Evolutionary conservation across 2,888 invertebrate species (phyloP).

Genomic region (Schizaphis graminum): DNA sequence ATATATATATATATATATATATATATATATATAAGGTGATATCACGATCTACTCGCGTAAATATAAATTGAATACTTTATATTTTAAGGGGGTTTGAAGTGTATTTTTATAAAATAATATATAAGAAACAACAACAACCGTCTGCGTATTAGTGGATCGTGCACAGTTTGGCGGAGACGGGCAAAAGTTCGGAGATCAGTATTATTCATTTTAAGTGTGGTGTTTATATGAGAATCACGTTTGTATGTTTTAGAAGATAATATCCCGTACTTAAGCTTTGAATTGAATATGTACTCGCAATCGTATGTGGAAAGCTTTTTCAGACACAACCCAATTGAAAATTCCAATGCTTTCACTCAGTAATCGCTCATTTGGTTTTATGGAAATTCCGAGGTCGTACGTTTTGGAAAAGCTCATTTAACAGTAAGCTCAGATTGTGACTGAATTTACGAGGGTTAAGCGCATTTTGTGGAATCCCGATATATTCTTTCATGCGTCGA

Average conservation of each 20-base stretch:
- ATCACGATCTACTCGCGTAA: not conserved
- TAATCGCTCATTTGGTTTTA: conserved; percentile 47
- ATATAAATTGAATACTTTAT: conserved; percentile 37
- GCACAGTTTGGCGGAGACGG: not conserved
- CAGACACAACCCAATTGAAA: conserved; percentile 24
- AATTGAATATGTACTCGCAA: conserved; percentile 33
- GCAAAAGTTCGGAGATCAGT: conserved; percentile 31
- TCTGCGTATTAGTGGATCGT: not conserved
- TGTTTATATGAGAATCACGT: conserved; percentile 55
- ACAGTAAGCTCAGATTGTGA: conserved; percentile 54
- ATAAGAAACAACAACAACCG: not conserved
- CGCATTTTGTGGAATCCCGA: not conserved
- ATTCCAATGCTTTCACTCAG: conserved; percentile 15
- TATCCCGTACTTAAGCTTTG: conserved; percentile 43
- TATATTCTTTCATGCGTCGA: conserved; percentile 27
- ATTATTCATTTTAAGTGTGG: conserved; percentile 50
- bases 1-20: not conserved
- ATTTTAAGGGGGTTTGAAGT: not conserved
- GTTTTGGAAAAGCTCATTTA: conserved; percentile 30
- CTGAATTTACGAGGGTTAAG: conserved; percentile 43
- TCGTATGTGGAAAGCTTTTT: conserved; percentile 43
- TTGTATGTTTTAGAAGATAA: conserved; percentile 41
- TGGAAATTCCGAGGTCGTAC: conserved; percentile 34
- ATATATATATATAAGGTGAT: not conserved
- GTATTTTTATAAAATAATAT: not conserved